Evolutionary conservation across 2,113 vertebrate genomes (phyloP).

Genomic region (Lanius ludovicianus): DNA sequence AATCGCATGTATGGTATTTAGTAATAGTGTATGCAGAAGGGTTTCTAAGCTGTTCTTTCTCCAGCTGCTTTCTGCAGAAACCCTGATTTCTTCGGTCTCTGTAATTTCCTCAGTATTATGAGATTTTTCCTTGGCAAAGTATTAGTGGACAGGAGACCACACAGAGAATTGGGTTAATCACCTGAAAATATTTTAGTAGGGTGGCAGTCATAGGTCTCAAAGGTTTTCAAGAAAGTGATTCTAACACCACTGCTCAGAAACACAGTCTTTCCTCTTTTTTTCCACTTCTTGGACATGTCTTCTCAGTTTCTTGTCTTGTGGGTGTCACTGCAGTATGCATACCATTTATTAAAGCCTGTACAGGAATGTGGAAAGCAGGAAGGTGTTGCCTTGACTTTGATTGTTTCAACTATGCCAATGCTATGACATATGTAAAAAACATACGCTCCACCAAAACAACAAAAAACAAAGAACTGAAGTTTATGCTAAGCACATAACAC

Average conservation of each 20-base stretch:
- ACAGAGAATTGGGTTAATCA: neutral
- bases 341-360: neutral
- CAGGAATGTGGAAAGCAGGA: neutral
- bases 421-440: neutral
- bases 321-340: neutral
- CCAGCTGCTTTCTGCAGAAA: neutral
- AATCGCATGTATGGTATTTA: neutral
- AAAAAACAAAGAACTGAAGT: neutral
- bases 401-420: neutral
- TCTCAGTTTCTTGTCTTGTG: neutral
- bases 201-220: neutral
- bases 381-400: neutral
- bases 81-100: neutral
- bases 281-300: neutral
- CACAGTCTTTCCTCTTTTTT: neutral
- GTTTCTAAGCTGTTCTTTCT: neutral
- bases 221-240: neutral
- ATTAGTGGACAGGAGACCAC: neutral
- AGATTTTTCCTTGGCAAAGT: neutral
- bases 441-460: rapidly evolving
- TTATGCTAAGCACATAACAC: neutral
- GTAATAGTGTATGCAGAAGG: neutral
- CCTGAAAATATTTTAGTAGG: neutral
- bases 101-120: neutral
- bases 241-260: neutral